Evolutionary conservation across 2,113 vertebrate genomes (phyloP).

Genomic region (Balaenoptera acutorostrata): DNA sequence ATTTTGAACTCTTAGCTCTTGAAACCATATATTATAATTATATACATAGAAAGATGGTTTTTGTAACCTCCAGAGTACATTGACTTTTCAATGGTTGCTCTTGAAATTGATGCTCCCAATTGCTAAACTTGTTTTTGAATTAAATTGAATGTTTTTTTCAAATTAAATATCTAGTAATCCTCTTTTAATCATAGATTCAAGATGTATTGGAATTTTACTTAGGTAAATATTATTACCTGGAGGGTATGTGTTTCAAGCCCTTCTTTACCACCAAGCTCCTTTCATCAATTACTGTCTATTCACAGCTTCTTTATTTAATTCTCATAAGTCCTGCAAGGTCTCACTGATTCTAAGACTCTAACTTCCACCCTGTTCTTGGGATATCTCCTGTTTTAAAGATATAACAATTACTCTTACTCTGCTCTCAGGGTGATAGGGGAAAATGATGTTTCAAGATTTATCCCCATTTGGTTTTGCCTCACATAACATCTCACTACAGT

Average conservation of each 20-base stretch:
- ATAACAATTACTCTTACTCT: background rate
- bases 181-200: background rate
- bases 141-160: background rate
- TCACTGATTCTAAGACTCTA: background rate
- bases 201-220: background rate
- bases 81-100: background rate
- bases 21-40: background rate
- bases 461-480: background rate
- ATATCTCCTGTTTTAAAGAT: background rate
- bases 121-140: background rate
- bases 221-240: background rate
- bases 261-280: background rate
- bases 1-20: background rate
- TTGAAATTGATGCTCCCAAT: background rate
- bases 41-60: background rate
- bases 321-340: background rate
- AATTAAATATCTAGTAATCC: background rate
- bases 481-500: background rate
- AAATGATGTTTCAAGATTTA: background rate
- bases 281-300: background rate
- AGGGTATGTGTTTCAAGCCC: background rate
- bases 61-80: background rate
- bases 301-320: background rate
- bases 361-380: background rate
- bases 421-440: background rate